Conservation (phyloP, 2,888 invertebrate genomes). For the Tiphia femorata region DNA sequence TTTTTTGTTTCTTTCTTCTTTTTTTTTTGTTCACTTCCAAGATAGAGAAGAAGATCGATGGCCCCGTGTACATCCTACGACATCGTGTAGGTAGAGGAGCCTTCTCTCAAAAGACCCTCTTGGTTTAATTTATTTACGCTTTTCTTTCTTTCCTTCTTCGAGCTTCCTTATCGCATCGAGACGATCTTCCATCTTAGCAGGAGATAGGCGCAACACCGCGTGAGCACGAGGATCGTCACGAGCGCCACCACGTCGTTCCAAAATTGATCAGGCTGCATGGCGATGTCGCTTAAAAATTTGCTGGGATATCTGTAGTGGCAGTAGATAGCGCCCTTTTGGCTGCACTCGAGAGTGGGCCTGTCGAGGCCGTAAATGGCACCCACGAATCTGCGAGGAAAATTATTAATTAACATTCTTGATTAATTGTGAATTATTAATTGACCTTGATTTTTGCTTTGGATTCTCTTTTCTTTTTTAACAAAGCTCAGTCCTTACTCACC, state of each 20-base stretch:
- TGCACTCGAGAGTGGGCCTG: constrained; percentile 82
- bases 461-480: not conserved
- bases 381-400: constrained; percentile 72
- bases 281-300: constrained; percentile 86
- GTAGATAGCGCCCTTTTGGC: constrained; percentile 77
- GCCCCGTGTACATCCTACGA: too few relatives aligned
- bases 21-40: too few relatives aligned
- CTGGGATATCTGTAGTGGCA: constrained; percentile 87
- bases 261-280: constrained; percentile 85
- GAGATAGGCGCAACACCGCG: constrained; percentile 78
- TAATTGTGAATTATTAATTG: not conserved
- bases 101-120: too few relatives aligned
- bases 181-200: constrained; percentile 84
- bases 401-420: not conserved
- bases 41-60: too few relatives aligned
- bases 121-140: too few relatives aligned
- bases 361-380: constrained; percentile 87
- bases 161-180: constrained; percentile 73
- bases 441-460: not conserved
- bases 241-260: constrained; percentile 86
- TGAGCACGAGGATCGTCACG: constrained; percentile 75
- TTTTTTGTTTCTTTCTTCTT: too few relatives aligned
- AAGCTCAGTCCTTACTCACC: too few relatives aligned
- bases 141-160: too few relatives aligned
- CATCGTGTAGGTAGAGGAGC: too few relatives aligned